phyloP scores from a whole-genome alignment of 2,888 invertebrate genomes.

The Clanis bilineata region DNA sequence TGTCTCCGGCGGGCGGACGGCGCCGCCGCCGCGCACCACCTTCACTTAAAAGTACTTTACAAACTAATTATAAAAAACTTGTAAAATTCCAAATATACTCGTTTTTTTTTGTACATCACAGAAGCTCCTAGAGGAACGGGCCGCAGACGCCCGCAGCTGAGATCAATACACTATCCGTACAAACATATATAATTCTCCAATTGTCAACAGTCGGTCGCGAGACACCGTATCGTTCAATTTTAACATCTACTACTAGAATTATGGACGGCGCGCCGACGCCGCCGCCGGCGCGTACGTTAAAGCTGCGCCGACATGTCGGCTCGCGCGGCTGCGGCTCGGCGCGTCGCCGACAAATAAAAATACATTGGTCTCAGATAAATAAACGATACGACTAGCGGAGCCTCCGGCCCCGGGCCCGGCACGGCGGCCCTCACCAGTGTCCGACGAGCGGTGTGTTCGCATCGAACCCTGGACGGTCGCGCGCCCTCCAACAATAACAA shows the following conservation, averaged over 20 bases:
- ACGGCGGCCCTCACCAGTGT: constrained; percentile 49
- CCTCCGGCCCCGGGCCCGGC: constrained; percentile 46
- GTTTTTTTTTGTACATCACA: constrained; percentile 79
- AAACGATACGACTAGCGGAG: constrained; percentile 70
- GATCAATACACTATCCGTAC: constrained; percentile 74
- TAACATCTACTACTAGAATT: constrained; percentile 73
- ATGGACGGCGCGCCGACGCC: constrained; percentile 42
- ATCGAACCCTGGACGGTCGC: constrained; percentile 24
- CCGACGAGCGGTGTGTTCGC: constrained; percentile 30
- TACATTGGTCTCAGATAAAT: constrained; percentile 78
- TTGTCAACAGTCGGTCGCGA: constrained; percentile 66
- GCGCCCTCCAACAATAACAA: constrained; percentile 20
- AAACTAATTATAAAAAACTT: constrained; percentile 82
- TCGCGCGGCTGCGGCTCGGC: constrained; percentile 26
- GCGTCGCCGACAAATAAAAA: constrained; percentile 62
- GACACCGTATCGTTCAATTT: constrained; percentile 71
- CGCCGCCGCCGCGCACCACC: constrained; percentile 54
- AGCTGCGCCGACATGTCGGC: constrained; percentile 43
- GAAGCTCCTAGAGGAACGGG: constrained; percentile 60
- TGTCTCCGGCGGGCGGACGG: constrained; percentile 50
- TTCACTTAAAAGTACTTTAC: constrained; percentile 78
- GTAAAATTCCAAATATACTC: constrained; percentile 81
- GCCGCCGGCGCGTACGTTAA: constrained; percentile 51
- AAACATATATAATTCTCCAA: constrained; percentile 76
- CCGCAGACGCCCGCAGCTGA: constrained; percentile 70